Percentiles rank a stretch among this genome's conserved stretches.
These are phyloP conservation scores for Oceanites oceanicus DNA, from an alignment of 2,113 vertebrate species.

Conservation along the genomic window DNA sequence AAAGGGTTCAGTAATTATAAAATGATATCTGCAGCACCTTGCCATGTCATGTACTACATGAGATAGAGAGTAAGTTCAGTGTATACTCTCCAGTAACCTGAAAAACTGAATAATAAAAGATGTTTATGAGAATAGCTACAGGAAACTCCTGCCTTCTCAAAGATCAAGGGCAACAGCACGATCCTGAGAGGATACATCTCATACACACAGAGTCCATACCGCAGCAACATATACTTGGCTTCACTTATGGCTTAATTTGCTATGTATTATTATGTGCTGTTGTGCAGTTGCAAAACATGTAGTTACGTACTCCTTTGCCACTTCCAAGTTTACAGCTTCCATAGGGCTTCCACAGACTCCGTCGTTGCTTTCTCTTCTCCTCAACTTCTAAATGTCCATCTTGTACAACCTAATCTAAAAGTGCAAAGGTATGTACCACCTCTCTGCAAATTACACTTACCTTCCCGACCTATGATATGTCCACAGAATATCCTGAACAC, in stretches of 20 bases:
- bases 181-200: neutral
- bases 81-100: neutral
- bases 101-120: neutral
- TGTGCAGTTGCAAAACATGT: neutral
- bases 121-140: neutral
- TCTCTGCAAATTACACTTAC: neutral
- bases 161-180: fast-evolving
- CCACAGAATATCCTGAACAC: neutral
- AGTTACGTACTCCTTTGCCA: neutral
- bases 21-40: neutral
- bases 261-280: too few species aligned
- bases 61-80: neutral
- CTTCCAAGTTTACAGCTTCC: neutral
- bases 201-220: fast-evolving
- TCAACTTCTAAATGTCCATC: neutral
- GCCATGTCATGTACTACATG: neutral
- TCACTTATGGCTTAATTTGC: too few species aligned
- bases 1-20: neutral
- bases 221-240: neutral
- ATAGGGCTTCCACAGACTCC: neutral
- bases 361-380: neutral
- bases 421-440: too few species aligned
- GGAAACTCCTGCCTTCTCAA: neutral
- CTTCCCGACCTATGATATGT: neutral
- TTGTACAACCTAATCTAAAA: neutral